Percentiles rank a stretch among this genome's conserved stretches.
These are phyloP conservation scores for Drosophila bocki DNA, from an alignment of 1,140 invertebrate species.

Conservation along the genomic window DNA sequence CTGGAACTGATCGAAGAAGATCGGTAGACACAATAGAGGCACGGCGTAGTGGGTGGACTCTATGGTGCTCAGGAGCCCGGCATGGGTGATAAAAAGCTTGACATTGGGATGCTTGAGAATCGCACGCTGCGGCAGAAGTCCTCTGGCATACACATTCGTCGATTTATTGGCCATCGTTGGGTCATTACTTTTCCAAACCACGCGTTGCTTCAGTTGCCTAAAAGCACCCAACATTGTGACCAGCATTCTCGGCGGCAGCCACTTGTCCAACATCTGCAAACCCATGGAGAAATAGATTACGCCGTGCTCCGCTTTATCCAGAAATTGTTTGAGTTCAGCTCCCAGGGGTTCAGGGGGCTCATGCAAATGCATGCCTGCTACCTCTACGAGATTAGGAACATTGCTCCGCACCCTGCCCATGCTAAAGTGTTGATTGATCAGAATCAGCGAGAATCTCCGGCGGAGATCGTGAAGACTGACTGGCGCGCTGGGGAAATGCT, in stretches of 20 bases:
- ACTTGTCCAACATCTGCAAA: constrained; percentile 86
- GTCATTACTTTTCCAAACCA: constrained; percentile 86
- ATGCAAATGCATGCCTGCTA: constrained; percentile 87
- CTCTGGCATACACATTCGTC: constrained; percentile 88
- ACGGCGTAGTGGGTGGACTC: constrained; percentile 84
- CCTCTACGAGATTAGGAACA: constrained; percentile 75
- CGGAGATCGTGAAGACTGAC: constrained; percentile 48
- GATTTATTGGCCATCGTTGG: constrained; percentile 61
- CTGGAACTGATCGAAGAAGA: constrained; percentile 62
- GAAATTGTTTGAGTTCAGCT: constrained; percentile 83
- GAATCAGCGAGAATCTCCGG: constrained; percentile 60
- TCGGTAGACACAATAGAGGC: constrained; percentile 52
- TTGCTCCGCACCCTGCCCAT: constrained; percentile 67
- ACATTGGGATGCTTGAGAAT: constrained; percentile 85
- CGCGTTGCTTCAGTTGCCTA: constrained; percentile 66
- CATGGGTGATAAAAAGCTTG: constrained; percentile 87
- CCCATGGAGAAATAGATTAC: constrained; percentile 88
- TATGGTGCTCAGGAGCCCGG: constrained; percentile 85
- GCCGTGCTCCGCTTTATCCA: constrained; percentile 87
- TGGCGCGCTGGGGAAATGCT: constrained; percentile 53
- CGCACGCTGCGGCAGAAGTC: constrained; percentile 86
- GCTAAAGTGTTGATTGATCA: constrained; percentile 78
- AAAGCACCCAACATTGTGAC: constrained; percentile 44
- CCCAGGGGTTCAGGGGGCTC: constrained; percentile 74
- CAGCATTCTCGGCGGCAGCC: constrained; percentile 85